Evolutionary conservation across 2,113 vertebrate species (phyloP).

Genomic region (Phyllostomus discolor): DNA sequence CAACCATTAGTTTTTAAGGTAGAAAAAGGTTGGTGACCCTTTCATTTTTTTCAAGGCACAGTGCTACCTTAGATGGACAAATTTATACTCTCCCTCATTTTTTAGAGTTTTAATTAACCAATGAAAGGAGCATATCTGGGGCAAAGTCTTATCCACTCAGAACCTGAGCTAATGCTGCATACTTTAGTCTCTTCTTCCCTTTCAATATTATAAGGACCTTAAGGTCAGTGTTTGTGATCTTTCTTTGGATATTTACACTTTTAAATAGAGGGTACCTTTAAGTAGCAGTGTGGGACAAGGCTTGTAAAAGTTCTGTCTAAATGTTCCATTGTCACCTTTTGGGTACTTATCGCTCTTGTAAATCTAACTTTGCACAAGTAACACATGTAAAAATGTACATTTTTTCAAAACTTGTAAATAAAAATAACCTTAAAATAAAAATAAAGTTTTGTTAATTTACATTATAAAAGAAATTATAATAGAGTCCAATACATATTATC

Average conservation of each 20-base stretch:
- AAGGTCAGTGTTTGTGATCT: conserved; percentile 58
- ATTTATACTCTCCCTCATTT: background rate
- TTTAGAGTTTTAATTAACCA: conserved; percentile 7
- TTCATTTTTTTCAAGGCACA: conserved; percentile 34
- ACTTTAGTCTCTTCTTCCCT: conserved; percentile 68
- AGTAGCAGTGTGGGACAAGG: conserved; percentile 76
- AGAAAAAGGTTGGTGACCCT: background rate
- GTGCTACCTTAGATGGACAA: conserved; percentile 11
- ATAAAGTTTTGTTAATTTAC: background rate
- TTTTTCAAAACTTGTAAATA: conserved; percentile 98
- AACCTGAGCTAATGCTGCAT: conserved; percentile 71
- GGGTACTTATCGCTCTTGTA: conserved; percentile 80
- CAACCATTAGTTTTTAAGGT: conserved; percentile 30
- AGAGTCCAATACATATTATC: background rate
- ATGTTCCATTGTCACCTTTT: conserved; percentile 77
- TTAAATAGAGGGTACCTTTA: conserved; percentile 70
- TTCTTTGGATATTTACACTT: conserved; percentile 76
- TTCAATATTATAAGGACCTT: conserved; percentile 64
- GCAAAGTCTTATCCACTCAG: conserved; percentile 49
- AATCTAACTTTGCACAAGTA: conserved; percentile 93
- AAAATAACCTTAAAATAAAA: conserved; percentile 85
- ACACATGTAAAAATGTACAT: conserved; percentile 99
- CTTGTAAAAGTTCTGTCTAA: conserved; percentile 77
- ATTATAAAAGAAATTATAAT: background rate
- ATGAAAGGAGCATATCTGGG: conserved; percentile 33